phyloP scores from a whole-genome alignment of 2,797 vertebrate genomes.

The Erithacus rubecula region DNA sequence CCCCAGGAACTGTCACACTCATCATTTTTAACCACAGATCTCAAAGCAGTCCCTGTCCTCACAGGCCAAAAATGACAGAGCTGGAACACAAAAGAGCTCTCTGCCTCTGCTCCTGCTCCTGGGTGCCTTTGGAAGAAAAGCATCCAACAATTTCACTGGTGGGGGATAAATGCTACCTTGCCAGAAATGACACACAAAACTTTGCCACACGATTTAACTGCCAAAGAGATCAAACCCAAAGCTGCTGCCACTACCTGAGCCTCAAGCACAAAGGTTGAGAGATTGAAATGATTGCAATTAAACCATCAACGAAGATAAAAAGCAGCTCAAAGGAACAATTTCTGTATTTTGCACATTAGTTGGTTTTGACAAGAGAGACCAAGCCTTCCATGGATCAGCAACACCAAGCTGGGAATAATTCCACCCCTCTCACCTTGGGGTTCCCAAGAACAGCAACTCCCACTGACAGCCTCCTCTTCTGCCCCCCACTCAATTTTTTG shows the following conservation, averaged over 20 bases:
- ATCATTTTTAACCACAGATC: not conserved
- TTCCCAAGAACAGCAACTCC: conserved; percentile 93
- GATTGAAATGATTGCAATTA: not conserved
- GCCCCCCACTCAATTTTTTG: conserved; percentile 91
- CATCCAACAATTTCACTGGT: not conserved
- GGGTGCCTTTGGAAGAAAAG: not conserved
- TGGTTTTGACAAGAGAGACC: not conserved
- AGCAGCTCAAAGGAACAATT: not conserved
- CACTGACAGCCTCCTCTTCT: conserved; percentile 92
- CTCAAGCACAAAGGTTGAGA: not conserved
- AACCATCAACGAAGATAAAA: fast-evolving
- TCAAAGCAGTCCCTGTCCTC: not conserved
- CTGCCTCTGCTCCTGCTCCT: not conserved
- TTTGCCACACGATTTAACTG: not conserved
- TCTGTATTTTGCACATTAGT: not conserved
- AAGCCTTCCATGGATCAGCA: not conserved
- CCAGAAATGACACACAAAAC: not conserved
- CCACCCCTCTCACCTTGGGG: conserved; percentile 82
- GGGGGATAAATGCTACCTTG: not conserved
- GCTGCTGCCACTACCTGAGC: not conserved
- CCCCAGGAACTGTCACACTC: not conserved
- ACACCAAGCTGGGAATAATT: not conserved
- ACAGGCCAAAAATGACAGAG: not conserved
- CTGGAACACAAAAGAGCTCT: not conserved
- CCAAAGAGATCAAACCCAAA: not conserved